These are phyloP conservation scores for Bellardia bayeri DNA, from an alignment of 2,888 invertebrate species.

Conservation along the genomic window DNA sequence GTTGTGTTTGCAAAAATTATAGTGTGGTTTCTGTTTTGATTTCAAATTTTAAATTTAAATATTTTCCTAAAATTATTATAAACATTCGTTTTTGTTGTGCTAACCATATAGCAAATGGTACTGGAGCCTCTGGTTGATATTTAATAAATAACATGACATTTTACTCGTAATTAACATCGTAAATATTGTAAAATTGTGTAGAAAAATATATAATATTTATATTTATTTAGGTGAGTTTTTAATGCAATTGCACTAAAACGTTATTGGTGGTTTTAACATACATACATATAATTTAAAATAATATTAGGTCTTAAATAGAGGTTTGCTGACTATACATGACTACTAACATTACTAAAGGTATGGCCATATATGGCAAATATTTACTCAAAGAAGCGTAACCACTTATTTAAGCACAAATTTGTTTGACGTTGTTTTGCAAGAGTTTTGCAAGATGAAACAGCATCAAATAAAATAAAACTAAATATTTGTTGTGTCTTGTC, in stretches of 20 bases:
- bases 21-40: conserved; percentile 52
- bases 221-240: background rate
- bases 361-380: too few relatives aligned
- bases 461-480: too few relatives aligned
- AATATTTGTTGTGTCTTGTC: too few relatives aligned
- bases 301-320: too few relatives aligned
- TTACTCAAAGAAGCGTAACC: too few relatives aligned
- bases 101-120: background rate
- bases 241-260: background rate
- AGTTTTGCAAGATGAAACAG: too few relatives aligned
- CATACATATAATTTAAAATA: background rate
- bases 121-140: background rate
- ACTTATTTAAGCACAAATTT: too few relatives aligned
- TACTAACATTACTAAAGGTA: too few relatives aligned
- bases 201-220: background rate
- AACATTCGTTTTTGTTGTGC: background rate
- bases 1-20: conserved; percentile 32
- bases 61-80: conserved; percentile 47
- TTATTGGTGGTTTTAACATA: background rate
- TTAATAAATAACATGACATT: conserved; percentile 14
- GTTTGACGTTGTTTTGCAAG: too few relatives aligned
- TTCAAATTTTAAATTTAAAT: conserved; percentile 61
- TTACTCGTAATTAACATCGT: conserved; percentile 8
- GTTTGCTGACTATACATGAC: too few relatives aligned
- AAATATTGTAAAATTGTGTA: background rate